Base-by-base conservation (phyloP, 2,797 vertebrate species). In the Lepus townsendii region DNA sequence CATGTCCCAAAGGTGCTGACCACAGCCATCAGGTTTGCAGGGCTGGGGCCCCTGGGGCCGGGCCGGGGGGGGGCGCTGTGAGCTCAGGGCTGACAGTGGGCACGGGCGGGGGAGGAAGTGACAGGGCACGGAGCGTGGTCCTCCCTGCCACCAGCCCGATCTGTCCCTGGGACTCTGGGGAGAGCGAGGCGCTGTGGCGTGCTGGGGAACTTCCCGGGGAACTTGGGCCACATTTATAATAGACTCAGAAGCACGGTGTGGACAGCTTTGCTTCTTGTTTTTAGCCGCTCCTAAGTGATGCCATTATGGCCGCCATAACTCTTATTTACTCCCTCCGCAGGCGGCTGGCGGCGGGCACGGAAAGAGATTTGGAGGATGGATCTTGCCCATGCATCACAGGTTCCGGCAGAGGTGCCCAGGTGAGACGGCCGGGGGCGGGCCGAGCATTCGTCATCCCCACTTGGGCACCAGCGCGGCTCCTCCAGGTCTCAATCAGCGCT, bases 331-430 rank as follows among this genome's bases (percentile, higher is more conserved):
- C 35, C 35, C 98, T 97, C 98, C 96, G 96, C 91, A 97, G 97
- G 97, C 98, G 98, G 97, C 98, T 98, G 97, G 98, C 98, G 97
- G 97, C 84, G 88, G 42, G 97, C 97, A 97, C 96, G 97, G 96
- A 98, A 98, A 98, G 97, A 98, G 98, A 98, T 98, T 98, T 98
- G 96, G 97, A 98, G 98, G 98, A 98, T 98, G 98, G 98, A 98
- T 98, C 97, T 97, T 97, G 97, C 89, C 96, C 96, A 96, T 96
- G 97, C 97, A 97, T 98, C 98, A 95, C 54, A 88, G 97, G 96
- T 57, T 16, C 95, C 97, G 88, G 96, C 96, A 97, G 84, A 95
- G 96, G 92, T 94, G 1, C 92, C 65, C 94, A 97, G 98, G 97
- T 97, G 92, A 98, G 97, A 98, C 97, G 97, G 97, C 98, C 97